A percentile compares a stretch with the other conserved stretches of the same genome.
phyloP scores from a whole-genome alignment of 2,888 invertebrate species.

The Entomobrya multifasciata region DNA sequence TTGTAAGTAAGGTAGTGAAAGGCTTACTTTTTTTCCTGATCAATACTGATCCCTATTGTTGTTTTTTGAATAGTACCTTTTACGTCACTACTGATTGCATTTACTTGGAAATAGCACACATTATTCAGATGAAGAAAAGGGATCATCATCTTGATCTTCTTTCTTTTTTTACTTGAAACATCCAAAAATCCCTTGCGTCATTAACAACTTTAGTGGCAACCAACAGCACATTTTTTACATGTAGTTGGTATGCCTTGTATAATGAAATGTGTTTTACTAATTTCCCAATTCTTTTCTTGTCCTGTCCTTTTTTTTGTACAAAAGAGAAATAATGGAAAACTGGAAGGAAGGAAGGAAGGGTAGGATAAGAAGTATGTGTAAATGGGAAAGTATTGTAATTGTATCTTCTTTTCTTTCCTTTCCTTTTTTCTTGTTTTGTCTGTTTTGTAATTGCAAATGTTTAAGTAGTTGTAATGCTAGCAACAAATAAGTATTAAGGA shows the following conservation, averaged over 20 bases:
- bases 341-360: too few relatives aligned
- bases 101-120: background rate
- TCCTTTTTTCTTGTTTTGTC: conserved; percentile 24
- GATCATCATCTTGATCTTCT: conserved; percentile 8
- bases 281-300: too few relatives aligned
- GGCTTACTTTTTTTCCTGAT: background rate
- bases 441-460: conserved; percentile 53
- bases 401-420: background rate
- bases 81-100: background rate
- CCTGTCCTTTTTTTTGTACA: too few relatives aligned
- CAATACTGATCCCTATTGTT: background rate
- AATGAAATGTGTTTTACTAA: conserved; percentile 4
- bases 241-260: background rate
- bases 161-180: too few relatives aligned
- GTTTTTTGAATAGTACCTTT: conserved; percentile 19
- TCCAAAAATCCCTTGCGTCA: conserved; percentile 18
- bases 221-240: background rate
- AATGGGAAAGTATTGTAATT: too few relatives aligned
- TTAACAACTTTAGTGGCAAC: conserved; percentile 27
- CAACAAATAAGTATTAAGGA: background rate
- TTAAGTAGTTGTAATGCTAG: conserved; percentile 3
- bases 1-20: too few relatives aligned
- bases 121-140: background rate
- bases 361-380: too few relatives aligned
- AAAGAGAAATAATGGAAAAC: too few relatives aligned